These are phyloP conservation scores for Melanotaenia parkinsoni DNA, from an alignment of 2,797 vertebrate species.

Conservation along the genomic window DNA sequence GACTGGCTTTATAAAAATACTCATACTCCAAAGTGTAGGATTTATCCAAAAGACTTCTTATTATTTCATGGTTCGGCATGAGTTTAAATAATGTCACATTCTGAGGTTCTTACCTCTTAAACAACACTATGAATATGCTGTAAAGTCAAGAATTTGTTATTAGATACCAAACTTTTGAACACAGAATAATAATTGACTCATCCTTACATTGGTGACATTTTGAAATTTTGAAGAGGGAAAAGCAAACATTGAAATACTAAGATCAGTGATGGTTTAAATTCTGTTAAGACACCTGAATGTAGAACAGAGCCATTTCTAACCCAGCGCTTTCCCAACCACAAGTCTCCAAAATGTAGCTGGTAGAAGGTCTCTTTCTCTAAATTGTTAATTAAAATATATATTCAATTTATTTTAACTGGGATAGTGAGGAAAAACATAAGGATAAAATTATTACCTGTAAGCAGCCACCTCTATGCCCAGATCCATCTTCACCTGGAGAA, in stretches of 20 bases:
- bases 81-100: too few species aligned
- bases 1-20: background rate
- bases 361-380: background rate
- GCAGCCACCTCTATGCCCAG: constrained; percentile 93
- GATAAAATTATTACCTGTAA: constrained; percentile 86
- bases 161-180: background rate
- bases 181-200: background rate
- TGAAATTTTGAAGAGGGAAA: background rate
- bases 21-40: background rate
- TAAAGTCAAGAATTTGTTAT: background rate
- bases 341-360: background rate
- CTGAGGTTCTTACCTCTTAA: background rate
- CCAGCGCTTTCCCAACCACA: background rate
- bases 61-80: too few species aligned
- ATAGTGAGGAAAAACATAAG: background rate
- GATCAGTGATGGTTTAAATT: background rate
- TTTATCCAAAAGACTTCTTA: background rate
- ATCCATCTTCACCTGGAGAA: constrained; percentile 91
- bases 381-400: background rate
- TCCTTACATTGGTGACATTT: background rate
- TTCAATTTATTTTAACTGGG: background rate
- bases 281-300: background rate
- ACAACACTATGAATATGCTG: background rate
- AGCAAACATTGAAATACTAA: background rate
- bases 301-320: background rate